Evolutionary conservation across 37 sponge, comb jelly and placozoan genomes (phyloP).

Genomic region (Geodia barretti): DNA sequence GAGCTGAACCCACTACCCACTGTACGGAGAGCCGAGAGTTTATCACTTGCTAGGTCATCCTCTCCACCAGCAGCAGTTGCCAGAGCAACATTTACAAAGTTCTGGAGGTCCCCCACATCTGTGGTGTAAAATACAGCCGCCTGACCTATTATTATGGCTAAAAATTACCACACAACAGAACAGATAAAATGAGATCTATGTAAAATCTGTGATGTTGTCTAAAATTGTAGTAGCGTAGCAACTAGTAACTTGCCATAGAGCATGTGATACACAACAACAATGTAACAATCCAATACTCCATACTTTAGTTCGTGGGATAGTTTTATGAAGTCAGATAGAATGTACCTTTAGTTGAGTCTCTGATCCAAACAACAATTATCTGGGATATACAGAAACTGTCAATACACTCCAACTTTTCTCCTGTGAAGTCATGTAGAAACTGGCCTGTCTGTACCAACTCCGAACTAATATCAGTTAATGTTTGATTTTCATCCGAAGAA

Average conservation of each 20-base stretch:
- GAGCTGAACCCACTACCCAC: conserved; percentile 60
- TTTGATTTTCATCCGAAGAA: background rate
- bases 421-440: background rate
- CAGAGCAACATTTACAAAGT: conserved; percentile 65
- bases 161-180: too few species aligned
- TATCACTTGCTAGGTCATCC: conserved; percentile 52
- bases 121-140: background rate
- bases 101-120: conserved; percentile 59
- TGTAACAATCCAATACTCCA: background rate
- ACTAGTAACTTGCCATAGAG: too few species aligned
- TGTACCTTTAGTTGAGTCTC: conserved; percentile 45
- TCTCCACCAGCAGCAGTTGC: conserved; percentile 71
- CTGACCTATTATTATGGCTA: background rate
- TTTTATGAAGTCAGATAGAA: background rate
- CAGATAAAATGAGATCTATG: too few species aligned
- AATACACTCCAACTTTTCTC: conserved; percentile 30
- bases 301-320: background rate
- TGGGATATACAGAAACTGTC: conserved; percentile 20
- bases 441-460: background rate
- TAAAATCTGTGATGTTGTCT: background rate
- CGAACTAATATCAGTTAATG: background rate
- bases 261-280: too few species aligned
- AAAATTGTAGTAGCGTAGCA: too few species aligned
- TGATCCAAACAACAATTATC: conserved; percentile 50
- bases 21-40: conserved; percentile 54